These are phyloP conservation scores for Amphibalanus amphitrite DNA, from an alignment of 1,140 invertebrate genomes.

Conservation along the genomic window DNA sequence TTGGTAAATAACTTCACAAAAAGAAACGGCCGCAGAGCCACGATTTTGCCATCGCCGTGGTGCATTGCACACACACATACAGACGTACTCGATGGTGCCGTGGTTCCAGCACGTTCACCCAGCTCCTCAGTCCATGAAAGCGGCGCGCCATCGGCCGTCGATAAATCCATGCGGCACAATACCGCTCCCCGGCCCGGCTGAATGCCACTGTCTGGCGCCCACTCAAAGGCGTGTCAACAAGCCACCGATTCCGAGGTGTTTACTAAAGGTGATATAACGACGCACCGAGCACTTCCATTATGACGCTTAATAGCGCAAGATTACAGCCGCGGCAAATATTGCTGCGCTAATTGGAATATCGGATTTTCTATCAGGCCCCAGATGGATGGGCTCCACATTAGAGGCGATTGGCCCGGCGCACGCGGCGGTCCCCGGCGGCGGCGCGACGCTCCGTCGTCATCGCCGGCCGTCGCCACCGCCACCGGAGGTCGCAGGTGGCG, in stretches of 20 bases:
- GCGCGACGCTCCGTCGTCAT: not conserved
- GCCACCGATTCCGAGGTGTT: constrained; percentile 1
- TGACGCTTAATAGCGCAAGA: not conserved
- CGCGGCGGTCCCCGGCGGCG: not conserved
- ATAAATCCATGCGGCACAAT: not conserved
- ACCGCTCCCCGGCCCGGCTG: not conserved
- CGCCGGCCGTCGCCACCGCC: too few relatives aligned
- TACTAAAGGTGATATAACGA: not conserved
- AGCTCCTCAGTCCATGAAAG: not conserved
- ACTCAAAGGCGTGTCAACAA: not conserved
- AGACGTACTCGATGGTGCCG: too few relatives aligned
- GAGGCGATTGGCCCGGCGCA: not conserved
- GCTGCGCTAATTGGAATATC: constrained; percentile 1
- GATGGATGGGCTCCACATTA: not conserved
- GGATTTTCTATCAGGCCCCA: not conserved
- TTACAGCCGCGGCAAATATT: not conserved
- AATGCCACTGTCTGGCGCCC: not conserved
- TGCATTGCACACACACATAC: too few relatives aligned
- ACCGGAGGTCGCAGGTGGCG: not conserved
- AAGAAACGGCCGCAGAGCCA: too few relatives aligned
- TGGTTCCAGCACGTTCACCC: too few relatives aligned
- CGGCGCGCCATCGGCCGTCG: not conserved
- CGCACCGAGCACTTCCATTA: not conserved
- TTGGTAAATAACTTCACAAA: too few relatives aligned
- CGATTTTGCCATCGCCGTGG: too few relatives aligned